Conservation (phyloP, 2,113 vertebrate species). For the Chionomys nivalis region DNA sequence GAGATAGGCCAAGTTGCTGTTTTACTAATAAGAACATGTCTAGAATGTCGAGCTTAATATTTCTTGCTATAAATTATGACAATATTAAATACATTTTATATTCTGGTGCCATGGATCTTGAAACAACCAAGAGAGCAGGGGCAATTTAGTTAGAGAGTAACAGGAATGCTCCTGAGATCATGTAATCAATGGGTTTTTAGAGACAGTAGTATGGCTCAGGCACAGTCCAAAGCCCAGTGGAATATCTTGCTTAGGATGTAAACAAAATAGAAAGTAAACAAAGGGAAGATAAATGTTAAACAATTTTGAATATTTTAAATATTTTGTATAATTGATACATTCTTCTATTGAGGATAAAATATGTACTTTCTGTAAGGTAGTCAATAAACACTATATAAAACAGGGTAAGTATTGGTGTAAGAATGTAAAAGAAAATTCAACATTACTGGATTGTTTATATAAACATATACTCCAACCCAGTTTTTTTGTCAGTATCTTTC, state of each 20-base stretch:
- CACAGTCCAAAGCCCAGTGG: not conserved
- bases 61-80: not conserved
- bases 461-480: constrained; percentile 71
- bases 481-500: constrained; percentile 69
- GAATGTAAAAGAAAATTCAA: not conserved
- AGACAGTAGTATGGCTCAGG: not conserved
- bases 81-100: not conserved
- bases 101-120: not conserved
- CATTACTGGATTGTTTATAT: not conserved
- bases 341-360: not conserved
- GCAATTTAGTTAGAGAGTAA: not conserved
- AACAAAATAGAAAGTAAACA: not conserved
- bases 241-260: not conserved
- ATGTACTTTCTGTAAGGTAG: not conserved
- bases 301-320: not conserved
- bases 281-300: not conserved
- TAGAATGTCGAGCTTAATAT: not conserved
- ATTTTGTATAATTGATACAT: not conserved
- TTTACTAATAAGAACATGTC: not conserved
- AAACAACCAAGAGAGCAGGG: not conserved
- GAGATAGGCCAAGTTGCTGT: not conserved
- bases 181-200: not conserved
- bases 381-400: not conserved
- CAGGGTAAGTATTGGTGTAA: not conserved
- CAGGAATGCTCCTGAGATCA: not conserved